These are phyloP conservation scores for Rhagonycha lutea DNA, from an alignment of 2,888 invertebrate species.

Conservation along the genomic window DNA sequence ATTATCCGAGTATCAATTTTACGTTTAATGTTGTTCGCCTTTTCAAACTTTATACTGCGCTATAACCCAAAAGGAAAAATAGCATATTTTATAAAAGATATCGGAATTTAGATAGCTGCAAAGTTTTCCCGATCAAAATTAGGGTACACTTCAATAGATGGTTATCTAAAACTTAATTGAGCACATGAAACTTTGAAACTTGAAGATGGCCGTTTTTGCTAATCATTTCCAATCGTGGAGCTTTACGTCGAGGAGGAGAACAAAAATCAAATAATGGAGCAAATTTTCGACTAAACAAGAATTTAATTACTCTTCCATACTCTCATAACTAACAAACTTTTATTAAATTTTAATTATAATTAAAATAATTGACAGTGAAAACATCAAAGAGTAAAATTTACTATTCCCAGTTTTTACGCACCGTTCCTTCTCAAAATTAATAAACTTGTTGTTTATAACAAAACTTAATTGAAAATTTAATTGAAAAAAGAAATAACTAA, in stretches of 20 bases:
- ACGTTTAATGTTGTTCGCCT: background rate
- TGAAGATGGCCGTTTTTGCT: slow-evolving; percentile 1
- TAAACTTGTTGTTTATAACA: background rate
- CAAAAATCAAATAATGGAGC: background rate
- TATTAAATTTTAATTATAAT: background rate
- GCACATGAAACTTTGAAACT: slow-evolving; percentile 2
- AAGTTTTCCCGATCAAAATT: slow-evolving; percentile 4
- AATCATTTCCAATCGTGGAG: background rate
- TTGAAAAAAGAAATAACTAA: slow-evolving; percentile 1
- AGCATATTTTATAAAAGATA: background rate
- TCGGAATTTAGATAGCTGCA: background rate
- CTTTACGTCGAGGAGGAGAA: background rate
- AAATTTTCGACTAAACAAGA: background rate
- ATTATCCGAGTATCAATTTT: background rate
- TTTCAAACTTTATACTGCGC: background rate
- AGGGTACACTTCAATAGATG: slow-evolving; percentile 4
- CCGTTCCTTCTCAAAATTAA: background rate
- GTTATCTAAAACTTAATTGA: slow-evolving; percentile 4
- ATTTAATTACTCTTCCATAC: background rate
- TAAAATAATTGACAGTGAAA: background rate
- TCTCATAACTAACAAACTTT: background rate
- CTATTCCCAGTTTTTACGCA: background rate
- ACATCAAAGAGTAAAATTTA: background rate
- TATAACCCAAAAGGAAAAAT: background rate
- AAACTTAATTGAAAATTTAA: background rate